phyloP scores from a whole-genome alignment of 2,888 invertebrate species.

The Cephus pygmeus region DNA sequence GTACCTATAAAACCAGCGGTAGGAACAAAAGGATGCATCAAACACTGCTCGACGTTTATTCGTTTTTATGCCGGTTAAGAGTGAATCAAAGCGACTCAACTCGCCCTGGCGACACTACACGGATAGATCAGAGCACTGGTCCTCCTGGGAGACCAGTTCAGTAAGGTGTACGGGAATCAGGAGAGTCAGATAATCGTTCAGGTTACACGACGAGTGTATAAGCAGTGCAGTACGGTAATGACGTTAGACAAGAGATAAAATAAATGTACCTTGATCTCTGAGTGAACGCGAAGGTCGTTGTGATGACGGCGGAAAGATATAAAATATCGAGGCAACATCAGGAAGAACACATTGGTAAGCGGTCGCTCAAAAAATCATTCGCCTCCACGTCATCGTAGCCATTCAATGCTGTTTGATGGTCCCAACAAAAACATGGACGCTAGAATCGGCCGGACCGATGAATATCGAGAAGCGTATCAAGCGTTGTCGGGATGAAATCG shows the following conservation, averaged over 20 bases:
- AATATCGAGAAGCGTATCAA: background rate
- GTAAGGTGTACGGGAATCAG: slow-evolving; percentile 8
- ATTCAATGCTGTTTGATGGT: background rate
- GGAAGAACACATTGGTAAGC: background rate
- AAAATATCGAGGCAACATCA: background rate
- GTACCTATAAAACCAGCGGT: background rate
- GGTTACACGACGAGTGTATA: background rate
- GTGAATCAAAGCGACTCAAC: background rate
- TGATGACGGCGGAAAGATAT: background rate
- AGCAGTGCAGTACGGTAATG: background rate
- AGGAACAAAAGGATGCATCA: slow-evolving; percentile 13
- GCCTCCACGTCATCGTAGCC: background rate
- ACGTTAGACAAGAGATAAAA: too few relatives aligned
- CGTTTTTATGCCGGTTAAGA: slow-evolving; percentile 20
- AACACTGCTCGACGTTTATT: slow-evolving; percentile 22
- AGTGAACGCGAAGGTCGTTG: background rate
- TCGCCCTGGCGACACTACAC: background rate
- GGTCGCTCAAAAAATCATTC: background rate
- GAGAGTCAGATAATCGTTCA: background rate
- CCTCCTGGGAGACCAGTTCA: slow-evolving; percentile 7
- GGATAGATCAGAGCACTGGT: background rate
- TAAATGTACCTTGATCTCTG: too few relatives aligned
- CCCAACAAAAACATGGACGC: background rate
- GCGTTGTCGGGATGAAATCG: slow-evolving; percentile 21
- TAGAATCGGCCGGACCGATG: background rate